These are phyloP conservation scores for Caerostris extrusa DNA, from an alignment of 1,140 invertebrate genomes.

Conservation along the genomic window DNA sequence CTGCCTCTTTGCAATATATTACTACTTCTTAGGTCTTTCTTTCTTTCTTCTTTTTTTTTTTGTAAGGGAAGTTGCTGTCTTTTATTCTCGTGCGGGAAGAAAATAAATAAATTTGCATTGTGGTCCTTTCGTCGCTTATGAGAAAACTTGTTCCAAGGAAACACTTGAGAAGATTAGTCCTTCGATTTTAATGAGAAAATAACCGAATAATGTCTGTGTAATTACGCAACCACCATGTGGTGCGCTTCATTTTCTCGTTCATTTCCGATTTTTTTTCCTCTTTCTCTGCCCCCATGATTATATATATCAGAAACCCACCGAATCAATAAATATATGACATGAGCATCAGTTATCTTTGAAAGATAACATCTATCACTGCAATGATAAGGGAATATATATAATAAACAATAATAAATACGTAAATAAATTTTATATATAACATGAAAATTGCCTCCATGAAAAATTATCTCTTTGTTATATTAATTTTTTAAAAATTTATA, in stretches of 20 bases:
- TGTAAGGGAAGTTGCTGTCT: neutral
- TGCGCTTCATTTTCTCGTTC: neutral
- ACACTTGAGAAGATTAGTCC: constrained; percentile 36
- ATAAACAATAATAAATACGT: too few relatives aligned
- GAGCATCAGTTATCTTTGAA: neutral
- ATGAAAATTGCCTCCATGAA: too few relatives aligned
- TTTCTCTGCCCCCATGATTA: neutral
- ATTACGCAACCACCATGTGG: neutral
- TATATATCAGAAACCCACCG: neutral
- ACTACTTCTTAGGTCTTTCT: neutral
- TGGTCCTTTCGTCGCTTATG: neutral
- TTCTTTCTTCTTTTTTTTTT: neutral
- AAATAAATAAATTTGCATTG: constrained; percentile 43
- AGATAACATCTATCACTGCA: too few relatives aligned
- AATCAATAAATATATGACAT: neutral
- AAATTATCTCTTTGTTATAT: too few relatives aligned
- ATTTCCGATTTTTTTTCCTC: neutral
- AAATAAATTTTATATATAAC: too few relatives aligned
- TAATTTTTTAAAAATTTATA: too few relatives aligned
- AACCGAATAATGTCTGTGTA: constrained; percentile 7
- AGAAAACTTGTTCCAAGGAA: constrained; percentile 7
- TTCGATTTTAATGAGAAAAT: constrained; percentile 37
- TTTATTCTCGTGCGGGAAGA: neutral
- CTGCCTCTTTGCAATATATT: constrained; percentile 26
- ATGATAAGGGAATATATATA: too few relatives aligned